These are phyloP conservation scores for Aproaerema taeniolella DNA, from an alignment of 2,888 invertebrate species.

Conservation along the genomic window DNA sequence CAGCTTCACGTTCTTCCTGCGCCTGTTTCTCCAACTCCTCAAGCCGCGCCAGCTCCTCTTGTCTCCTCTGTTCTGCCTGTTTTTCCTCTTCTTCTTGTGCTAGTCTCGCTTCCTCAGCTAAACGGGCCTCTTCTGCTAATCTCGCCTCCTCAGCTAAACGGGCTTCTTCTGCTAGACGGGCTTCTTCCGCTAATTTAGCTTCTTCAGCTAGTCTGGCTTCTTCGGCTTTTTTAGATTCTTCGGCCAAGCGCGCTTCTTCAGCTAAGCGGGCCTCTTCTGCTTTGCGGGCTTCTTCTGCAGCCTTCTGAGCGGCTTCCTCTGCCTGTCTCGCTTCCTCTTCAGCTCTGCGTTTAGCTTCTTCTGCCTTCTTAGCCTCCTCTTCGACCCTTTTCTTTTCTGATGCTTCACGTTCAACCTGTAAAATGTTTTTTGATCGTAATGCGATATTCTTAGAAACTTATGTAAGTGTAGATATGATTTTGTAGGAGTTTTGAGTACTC, in stretches of 20 bases:
- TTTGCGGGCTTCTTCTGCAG: constrained; percentile 40
- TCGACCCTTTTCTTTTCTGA: constrained; percentile 69
- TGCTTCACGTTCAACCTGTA: constrained; percentile 58
- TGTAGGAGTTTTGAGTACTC: not conserved
- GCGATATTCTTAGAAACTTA: no score
- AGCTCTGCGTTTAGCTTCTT: constrained; percentile 66
- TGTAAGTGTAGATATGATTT: not conserved
- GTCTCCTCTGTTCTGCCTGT: constrained; percentile 70
- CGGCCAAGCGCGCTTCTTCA: constrained; percentile 39
- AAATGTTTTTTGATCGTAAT: constrained; percentile 7
- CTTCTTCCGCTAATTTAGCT: constrained; percentile 62
- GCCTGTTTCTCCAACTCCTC: constrained; percentile 80
- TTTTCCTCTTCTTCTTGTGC: constrained; percentile 68
- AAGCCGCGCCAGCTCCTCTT: constrained; percentile 73
- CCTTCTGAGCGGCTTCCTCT: constrained; percentile 45
- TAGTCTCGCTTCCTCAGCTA: constrained; percentile 49
- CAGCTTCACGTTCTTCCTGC: constrained; percentile 80
- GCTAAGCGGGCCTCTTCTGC: constrained; percentile 44
- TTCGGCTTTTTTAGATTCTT: constrained; percentile 55
- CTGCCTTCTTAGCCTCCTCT: constrained; percentile 57
- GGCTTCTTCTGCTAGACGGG: constrained; percentile 54
- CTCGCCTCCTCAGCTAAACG: constrained; percentile 54
- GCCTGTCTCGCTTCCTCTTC: constrained; percentile 61
- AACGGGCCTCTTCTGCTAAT: constrained; percentile 58
- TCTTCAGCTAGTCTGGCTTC: constrained; percentile 49